A percentile compares a stretch with the other conserved stretches of the same genome.
These are phyloP conservation scores for Trachurus trachurus DNA, from an alignment of 2,797 vertebrate species.

Conservation along the genomic window DNA sequence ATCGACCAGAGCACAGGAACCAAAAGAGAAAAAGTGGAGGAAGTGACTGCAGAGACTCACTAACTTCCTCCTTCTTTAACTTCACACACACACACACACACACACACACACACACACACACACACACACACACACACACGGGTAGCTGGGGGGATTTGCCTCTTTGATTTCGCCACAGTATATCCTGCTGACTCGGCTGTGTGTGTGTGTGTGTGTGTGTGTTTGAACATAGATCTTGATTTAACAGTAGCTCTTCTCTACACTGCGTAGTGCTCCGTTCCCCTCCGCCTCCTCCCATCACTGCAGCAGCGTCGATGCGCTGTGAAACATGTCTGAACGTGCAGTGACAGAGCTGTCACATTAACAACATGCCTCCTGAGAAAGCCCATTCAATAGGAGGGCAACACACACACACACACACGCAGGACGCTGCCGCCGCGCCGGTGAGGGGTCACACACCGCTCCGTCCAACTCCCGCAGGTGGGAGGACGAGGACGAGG, in stretches of 20 bases:
- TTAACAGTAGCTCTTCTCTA: slow-evolving; percentile 39
- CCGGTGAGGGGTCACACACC: background rate
- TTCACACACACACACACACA: slow-evolving; percentile 2
- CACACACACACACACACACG: background rate
- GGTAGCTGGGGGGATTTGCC: slow-evolving; percentile 8
- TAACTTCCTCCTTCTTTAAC: slow-evolving; percentile 38
- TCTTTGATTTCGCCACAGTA: slow-evolving; percentile 52
- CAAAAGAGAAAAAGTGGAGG: background rate
- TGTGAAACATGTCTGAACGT: slow-evolving; percentile 40
- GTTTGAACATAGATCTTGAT: slow-evolving; percentile 27
- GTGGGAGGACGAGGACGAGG: background rate
- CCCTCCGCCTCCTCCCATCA: background rate
- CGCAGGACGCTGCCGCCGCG: background rate
- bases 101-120: background rate
- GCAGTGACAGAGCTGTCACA: background rate
- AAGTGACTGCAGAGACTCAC: slow-evolving; percentile 9
- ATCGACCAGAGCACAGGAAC: background rate
- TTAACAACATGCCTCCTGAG: slow-evolving; percentile 11
- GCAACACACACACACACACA: background rate
- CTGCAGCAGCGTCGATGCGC: slow-evolving; percentile 17
- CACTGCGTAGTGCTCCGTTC: background rate
- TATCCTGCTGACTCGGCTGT: slow-evolving; percentile 61
- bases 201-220: slow-evolving; percentile 18
- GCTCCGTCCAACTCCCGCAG: background rate
- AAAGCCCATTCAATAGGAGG: background rate